Base-by-base conservation (phyloP, 2,888 invertebrate genomes). In the Dugesia japonica region DNA sequence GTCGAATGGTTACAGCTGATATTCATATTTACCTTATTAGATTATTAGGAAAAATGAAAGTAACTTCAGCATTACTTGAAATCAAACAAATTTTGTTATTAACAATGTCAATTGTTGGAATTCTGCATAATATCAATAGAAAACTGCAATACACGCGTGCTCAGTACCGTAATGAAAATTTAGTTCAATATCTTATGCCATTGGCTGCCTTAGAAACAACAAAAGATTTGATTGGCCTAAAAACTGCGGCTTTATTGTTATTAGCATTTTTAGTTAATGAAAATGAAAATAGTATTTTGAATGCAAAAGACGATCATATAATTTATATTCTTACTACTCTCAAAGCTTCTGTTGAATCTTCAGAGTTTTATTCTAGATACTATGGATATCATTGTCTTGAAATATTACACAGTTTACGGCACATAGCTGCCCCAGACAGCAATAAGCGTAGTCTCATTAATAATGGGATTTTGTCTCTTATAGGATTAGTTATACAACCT, bases 361-460 rank as follows among this genome's bases (percentile, higher is more conserved):
- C 27, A 26, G 73, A 76, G 17, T 28, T 42, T 13, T 76, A 77
- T 42, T 77, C 77, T 7, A 56, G 26, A 20, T 26, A 77, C 4
- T 75, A 76, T 76, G 77, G 77, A 7, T 77, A 77, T 71, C 77
- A 77, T 26, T 26, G 56, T 23, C 15, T 26, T 20, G 77, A 77
- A 31, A 77, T 77, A 26, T 71, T 77, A 15, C 77, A 42, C 13
- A 76, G 74, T 23, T 28, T 77, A 31, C 31, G 42, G 1, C 26
- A 76, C 38, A 38, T 77, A 4, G 77, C 77, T 1, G 15, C 76
- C 7, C 74, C 56, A n/a, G 77, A 77, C 28, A 42, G 27, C 9
- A 77, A 77, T 28, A 77, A 77, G 31, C 31, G 56, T 13, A 77
- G 26, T 23, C 17, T 77, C 20, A 26, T 77, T 1, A n/a, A 28